These are phyloP conservation scores for Allobates femoralis DNA, from an alignment of 2,797 vertebrate species.

Conservation along the genomic window DNA sequence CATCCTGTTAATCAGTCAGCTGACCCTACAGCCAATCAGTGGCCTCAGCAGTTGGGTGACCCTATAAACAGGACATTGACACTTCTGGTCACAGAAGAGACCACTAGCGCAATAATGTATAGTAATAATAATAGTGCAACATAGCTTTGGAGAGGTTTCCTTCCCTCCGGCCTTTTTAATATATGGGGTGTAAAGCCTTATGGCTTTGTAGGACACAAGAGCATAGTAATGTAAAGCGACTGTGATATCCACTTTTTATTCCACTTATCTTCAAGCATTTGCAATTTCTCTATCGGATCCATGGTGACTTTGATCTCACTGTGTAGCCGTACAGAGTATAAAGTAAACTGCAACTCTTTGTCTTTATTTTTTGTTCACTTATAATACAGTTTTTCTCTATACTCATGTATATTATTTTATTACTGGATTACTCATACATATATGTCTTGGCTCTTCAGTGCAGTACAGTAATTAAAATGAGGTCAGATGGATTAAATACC, in stretches of 20 bases:
- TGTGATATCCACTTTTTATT: not conserved
- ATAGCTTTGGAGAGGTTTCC: no score
- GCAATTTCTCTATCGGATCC: not conserved
- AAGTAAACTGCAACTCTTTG: conserved; percentile 20
- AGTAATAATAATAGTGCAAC: no score
- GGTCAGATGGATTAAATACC: conserved; percentile 53
- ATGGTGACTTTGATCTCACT: conserved; percentile 8
- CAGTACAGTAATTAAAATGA: conserved; percentile 52
- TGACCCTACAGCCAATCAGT: no score
- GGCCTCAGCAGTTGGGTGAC: no score
- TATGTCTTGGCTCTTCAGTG: conserved; percentile 18
- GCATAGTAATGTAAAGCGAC: not conserved
- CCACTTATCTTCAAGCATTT: conserved; percentile 18
- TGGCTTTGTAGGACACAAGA: not conserved
- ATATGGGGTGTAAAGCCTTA: no score
- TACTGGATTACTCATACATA: conserved; percentile 8
- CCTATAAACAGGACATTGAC: no score
- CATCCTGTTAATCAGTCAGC: no score
- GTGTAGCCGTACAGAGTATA: not conserved
- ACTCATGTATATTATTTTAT: conserved; percentile 27
- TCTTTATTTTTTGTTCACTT: conserved; percentile 9
- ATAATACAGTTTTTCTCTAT: conserved; percentile 23
- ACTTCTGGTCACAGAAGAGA: no score
- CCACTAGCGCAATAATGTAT: no score
- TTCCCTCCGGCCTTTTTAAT: no score